Base-by-base conservation (phyloP, 2,888 invertebrate species). In the Callyntrura guangdongensis region DNA sequence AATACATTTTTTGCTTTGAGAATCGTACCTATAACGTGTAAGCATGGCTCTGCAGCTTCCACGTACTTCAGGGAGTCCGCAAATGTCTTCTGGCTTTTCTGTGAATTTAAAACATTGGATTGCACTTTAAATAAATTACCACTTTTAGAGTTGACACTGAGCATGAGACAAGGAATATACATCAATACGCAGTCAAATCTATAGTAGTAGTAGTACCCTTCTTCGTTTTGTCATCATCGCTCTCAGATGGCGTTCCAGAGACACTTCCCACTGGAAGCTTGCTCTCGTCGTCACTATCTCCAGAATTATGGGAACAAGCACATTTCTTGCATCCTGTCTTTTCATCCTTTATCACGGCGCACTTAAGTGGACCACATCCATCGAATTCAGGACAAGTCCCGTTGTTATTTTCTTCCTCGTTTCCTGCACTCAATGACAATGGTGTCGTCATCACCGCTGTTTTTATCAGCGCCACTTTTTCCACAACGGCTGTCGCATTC, bases 11-110 rank as follows among this genome's bases (percentile, higher is more conserved):
- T 95, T 95, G 61, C 94, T 94, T 79, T 94, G 94, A 0, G 95
- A 95, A 94, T 96, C 95, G 94, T 96, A 96, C 86, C 95, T 94
- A 95, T 95, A 95, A 82, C 95, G 94, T 11, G 94, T 94, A 45
- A 95, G 93, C 90, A 95, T 94, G 12, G 94, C 94, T 79, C 94
- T 85, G 72, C 94, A 94, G 81, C 93, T 85, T 47, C 94, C 94
- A 49, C 94, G 90, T 0, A 91, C 92, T 64, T 92, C 90, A 9
- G 93, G 93, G 9, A 93, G 90, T 20, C 92, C 83, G 69, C 94
- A 94, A 22, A 94, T 90, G 14, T 93, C 93, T 82, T 92, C 92
- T 9, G 94, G 93, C 12, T 89, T 92, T 25, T 91, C 94, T 92
- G 79, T n/a, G 59, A 61, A 86, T 61, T 49, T 49, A 27, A 59